Percentiles rank a stretch among this genome's conserved stretches.
Conservation (phyloP, 64 coral and sea anemone species). For the Dendrophyllia cribrosa region DNA sequence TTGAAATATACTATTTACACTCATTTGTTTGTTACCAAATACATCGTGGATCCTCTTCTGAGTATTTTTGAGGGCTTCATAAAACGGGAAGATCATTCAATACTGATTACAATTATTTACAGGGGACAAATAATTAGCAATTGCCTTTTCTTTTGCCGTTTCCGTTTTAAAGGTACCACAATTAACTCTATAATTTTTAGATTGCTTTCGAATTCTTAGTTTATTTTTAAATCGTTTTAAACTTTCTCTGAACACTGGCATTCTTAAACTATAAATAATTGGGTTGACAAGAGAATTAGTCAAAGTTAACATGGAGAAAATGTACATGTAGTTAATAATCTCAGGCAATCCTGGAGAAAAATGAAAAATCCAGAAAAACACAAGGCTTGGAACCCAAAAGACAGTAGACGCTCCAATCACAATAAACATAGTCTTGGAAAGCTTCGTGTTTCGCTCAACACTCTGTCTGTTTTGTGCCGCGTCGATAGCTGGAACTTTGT, state of each 20-base stretch:
- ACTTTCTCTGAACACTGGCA: background rate
- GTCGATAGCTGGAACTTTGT: background rate
- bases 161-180: too few relatives aligned
- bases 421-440: constrained; percentile 8
- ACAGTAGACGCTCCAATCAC: background rate
- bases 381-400: background rate
- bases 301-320: background rate
- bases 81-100: too few relatives aligned
- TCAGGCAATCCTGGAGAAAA: background rate
- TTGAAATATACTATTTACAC: too few relatives aligned
- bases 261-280: constrained; percentile 7
- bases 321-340: background rate
- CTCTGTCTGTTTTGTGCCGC: background rate
- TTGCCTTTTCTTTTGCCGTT: too few relatives aligned
- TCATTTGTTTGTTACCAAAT: too few relatives aligned
- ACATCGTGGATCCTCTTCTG: too few relatives aligned
- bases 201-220: background rate
- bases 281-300: background rate
- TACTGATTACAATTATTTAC: too few relatives aligned
- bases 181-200: background rate
- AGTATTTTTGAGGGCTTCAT: too few relatives aligned
- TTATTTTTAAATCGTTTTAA: background rate
- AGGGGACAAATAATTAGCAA: too few relatives aligned
- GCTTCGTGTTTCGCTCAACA: background rate
- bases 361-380: background rate